These are phyloP conservation scores for Alfaro cultratus DNA, from an alignment of 2,797 vertebrate genomes.

Conservation along the genomic window DNA sequence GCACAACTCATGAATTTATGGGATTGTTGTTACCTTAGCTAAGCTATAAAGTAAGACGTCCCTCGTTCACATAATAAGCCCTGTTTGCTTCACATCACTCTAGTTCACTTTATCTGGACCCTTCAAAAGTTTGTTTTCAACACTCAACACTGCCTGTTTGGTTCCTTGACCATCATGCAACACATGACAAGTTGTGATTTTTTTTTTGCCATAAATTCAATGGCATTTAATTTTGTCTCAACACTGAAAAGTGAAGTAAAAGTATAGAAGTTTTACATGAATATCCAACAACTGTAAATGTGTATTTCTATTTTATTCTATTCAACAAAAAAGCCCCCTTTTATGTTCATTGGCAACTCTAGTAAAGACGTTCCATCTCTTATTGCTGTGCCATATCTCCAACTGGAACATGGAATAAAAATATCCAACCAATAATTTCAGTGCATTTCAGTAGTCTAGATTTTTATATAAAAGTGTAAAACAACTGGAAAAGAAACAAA, in stretches of 20 bases:
- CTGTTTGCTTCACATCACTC: background rate
- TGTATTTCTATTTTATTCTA: background rate
- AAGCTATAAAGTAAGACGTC: background rate
- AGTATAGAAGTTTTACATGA: background rate
- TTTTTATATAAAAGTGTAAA: background rate
- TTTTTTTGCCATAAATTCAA: background rate
- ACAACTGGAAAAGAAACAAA: background rate
- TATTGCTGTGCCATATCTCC: background rate
- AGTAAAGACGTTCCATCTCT: background rate
- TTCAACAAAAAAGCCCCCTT: background rate
- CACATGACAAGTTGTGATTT: background rate
- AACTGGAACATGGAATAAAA: background rate
- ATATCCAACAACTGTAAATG: background rate
- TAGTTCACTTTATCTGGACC: background rate
- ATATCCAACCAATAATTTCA: background rate
- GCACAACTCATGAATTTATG: background rate
- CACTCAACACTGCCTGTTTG: background rate
- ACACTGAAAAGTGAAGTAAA: background rate
- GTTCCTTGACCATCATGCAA: background rate
- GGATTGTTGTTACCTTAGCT: background rate
- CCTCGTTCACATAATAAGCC: background rate
- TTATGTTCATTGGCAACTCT: background rate
- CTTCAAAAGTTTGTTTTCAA: background rate
- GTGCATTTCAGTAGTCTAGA: background rate
- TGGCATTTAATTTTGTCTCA: background rate